phyloP scores from a whole-genome alignment of 2,797 vertebrate genomes.

The Aselliscus stoliczkanus region DNA sequence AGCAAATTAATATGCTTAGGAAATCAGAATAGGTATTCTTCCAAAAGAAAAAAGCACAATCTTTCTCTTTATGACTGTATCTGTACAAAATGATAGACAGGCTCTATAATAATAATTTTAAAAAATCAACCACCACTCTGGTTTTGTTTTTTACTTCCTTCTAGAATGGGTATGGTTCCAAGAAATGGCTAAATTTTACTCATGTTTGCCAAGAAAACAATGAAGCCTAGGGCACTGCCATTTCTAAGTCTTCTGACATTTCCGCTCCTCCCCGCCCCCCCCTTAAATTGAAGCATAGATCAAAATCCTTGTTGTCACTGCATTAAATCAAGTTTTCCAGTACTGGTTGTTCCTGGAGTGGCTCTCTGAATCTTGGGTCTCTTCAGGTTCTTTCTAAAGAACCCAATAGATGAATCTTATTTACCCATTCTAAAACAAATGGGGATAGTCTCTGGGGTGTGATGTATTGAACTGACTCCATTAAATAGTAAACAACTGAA shows the following conservation, averaged over 20 bases:
- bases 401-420: background rate
- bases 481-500: background rate
- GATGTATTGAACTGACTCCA: background rate
- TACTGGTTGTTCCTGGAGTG: background rate
- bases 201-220: background rate
- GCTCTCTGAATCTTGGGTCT: background rate
- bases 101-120: background rate
- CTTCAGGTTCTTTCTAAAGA: background rate
- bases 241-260: background rate
- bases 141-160: constrained; percentile 2
- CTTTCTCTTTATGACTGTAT: background rate
- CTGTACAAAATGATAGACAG: background rate
- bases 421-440: background rate
- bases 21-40: constrained; percentile 17
- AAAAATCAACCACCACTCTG: background rate
- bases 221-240: background rate
- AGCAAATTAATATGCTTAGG: constrained; percentile 47
- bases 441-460: background rate
- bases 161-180: constrained; percentile 33
- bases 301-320: background rate
- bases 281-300: background rate
- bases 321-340: background rate
- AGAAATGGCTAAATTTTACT: background rate
- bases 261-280: too few species aligned
- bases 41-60: constrained; percentile 1